Percentiles rank a stretch among this genome's conserved stretches.
Conservation (phyloP, 1,140 invertebrate species). For the Meloidogyne floridensis region DNA sequence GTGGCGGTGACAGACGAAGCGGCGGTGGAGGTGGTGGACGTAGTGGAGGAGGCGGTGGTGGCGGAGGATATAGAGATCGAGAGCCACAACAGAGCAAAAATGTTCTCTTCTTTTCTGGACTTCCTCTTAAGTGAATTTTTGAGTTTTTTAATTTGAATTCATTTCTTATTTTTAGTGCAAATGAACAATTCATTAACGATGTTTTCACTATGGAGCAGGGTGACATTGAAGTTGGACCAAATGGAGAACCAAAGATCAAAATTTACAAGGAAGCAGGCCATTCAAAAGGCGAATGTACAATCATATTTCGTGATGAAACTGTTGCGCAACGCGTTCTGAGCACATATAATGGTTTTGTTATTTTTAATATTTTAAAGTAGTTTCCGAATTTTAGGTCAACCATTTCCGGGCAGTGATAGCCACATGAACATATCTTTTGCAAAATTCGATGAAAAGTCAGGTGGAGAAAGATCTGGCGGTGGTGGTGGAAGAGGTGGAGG, state of each 20-base stretch:
- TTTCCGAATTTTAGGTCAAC: conserved; percentile 27
- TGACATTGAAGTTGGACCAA: conserved; percentile 33
- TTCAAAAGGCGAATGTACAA: conserved; percentile 47
- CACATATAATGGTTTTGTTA: conserved; percentile 34
- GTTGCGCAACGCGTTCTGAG: conserved; percentile 33
- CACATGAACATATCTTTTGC: conserved; percentile 40
- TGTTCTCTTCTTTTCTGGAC: conserved; percentile 41
- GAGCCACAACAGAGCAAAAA: conserved; percentile 18
- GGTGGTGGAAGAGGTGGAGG: conserved; percentile 43
- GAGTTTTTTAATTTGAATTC: neutral
- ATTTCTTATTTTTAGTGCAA: conserved; percentile 33
- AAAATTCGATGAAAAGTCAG: conserved; percentile 39
- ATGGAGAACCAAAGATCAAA: conserved; percentile 43
- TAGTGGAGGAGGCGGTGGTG: conserved; percentile 20
- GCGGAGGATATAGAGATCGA: neutral
- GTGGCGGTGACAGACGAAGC: conserved; percentile 13
- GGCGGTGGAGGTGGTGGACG: conserved; percentile 17
- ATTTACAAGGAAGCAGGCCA: conserved; percentile 39
- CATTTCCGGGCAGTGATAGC: conserved; percentile 46
- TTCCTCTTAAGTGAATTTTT: conserved; percentile 40
- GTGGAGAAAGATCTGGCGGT: conserved; percentile 45
- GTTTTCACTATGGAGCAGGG: conserved; percentile 36
- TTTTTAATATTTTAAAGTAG: neutral
- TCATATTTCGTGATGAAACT: conserved; percentile 33
- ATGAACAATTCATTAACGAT: conserved; percentile 43